Percentiles rank a stretch among this genome's conserved stretches.
Conservation (phyloP, 2,113 vertebrate species). For the Melanotaenia duboulayi region DNA sequence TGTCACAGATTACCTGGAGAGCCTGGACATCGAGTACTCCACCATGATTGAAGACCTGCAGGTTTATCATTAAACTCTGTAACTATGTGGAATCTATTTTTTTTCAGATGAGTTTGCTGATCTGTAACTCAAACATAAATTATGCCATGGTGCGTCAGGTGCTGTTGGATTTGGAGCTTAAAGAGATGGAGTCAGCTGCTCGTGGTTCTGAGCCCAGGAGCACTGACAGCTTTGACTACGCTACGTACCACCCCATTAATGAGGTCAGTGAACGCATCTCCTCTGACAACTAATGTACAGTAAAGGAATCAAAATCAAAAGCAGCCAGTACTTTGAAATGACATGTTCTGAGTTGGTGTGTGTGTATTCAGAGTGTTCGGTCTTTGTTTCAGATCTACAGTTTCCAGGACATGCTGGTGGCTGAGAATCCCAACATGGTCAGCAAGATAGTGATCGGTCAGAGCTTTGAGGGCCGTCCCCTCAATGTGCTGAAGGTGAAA, state of each 20-base stretch:
- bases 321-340: neutral
- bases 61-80: slow-evolving; percentile 73
- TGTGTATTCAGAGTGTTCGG: neutral
- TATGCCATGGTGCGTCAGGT: slow-evolving; percentile 60
- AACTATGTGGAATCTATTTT: neutral
- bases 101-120: neutral
- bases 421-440: slow-evolving; percentile 85
- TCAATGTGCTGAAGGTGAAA: slow-evolving; percentile 90
- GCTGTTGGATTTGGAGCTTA: slow-evolving; percentile 85
- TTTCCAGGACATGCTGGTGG: slow-evolving; percentile 90
- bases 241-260: slow-evolving; percentile 85
- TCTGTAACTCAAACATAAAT: neutral
- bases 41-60: slow-evolving; percentile 90
- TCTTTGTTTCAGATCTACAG: slow-evolving; percentile 84
- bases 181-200: slow-evolving; percentile 76
- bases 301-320: neutral
- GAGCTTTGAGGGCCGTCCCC: slow-evolving; percentile 87
- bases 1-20: slow-evolving; percentile 84
- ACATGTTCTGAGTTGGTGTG: neutral
- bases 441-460: slow-evolving; percentile 89
- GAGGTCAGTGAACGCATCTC: slow-evolving; percentile 79
- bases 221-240: slow-evolving; percentile 81
- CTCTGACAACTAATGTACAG: no score
- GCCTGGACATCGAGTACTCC: slow-evolving; percentile 78
- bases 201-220: slow-evolving; percentile 68